Conservation (phyloP, 2,888 invertebrate species). For the Dynastes tityus region DNA sequence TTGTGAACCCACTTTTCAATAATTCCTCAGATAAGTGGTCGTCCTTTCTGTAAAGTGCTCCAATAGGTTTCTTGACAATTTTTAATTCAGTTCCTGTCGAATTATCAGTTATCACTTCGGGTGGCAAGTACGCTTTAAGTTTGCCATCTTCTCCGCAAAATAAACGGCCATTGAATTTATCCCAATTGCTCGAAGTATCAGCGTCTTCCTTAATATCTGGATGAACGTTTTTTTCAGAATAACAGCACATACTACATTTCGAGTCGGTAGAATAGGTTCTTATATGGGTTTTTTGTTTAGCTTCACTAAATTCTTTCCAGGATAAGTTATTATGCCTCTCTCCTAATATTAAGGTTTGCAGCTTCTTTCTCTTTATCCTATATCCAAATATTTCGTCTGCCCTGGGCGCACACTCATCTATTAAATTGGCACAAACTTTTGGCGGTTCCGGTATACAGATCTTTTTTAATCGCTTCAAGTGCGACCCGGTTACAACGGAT, state of each 20-base stretch:
- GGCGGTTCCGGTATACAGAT: slow-evolving; percentile 23
- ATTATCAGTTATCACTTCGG: slow-evolving; percentile 22
- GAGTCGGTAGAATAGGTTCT: slow-evolving; percentile 41
- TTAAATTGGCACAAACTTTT: background rate
- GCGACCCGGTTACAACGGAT: slow-evolving; percentile 10
- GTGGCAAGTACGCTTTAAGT: slow-evolving; percentile 21
- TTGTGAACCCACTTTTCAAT: slow-evolving; percentile 43
- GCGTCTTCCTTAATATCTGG: slow-evolving; percentile 30
- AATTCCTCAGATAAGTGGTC: slow-evolving; percentile 33
- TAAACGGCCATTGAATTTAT: slow-evolving; percentile 27
- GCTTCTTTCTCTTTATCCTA: slow-evolving; percentile 46
- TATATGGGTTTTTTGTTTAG: slow-evolving; percentile 14
- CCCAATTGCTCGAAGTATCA: slow-evolving; percentile 10
- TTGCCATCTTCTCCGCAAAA: slow-evolving; percentile 35
- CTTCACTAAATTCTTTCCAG: slow-evolving; percentile 32
- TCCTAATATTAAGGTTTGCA: slow-evolving; percentile 45
- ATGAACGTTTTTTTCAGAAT: slow-evolving; percentile 43
- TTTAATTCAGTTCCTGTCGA: slow-evolving; percentile 33
- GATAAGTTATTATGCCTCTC: slow-evolving; percentile 46
- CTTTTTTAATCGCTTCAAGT: slow-evolving; percentile 39
- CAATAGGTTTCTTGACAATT: slow-evolving; percentile 47
- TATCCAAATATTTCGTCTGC: slow-evolving; percentile 50
- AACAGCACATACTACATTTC: slow-evolving; percentile 49
- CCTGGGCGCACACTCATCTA: slow-evolving; percentile 45
- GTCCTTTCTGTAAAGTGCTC: slow-evolving; percentile 23